These are phyloP conservation scores for Cephus pulcher DNA, from an alignment of 2,888 invertebrate species.

Conservation along the genomic window DNA sequence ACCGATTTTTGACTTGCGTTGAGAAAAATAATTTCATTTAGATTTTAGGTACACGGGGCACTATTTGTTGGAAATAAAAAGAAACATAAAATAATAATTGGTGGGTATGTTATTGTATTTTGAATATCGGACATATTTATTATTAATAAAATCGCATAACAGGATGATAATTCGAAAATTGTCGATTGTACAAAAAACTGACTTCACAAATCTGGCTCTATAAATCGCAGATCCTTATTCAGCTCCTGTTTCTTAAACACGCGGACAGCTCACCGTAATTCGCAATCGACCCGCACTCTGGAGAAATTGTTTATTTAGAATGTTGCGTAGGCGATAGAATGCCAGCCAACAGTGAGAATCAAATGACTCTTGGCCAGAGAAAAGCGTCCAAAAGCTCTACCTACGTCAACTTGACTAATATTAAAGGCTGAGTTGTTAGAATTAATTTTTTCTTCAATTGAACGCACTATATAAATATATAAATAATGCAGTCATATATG, in stretches of 20 bases:
- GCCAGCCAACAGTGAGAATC: not conserved
- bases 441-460: not conserved
- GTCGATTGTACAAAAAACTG: not conserved
- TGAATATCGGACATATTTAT: no score
- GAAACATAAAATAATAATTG: not conserved
- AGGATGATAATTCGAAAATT: not conserved
- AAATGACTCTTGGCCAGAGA: not conserved
- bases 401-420: not conserved
- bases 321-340: conserved; percentile 12
- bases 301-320: conserved; percentile 20
- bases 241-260: not conserved
- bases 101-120: not conserved
- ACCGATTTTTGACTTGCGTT: not conserved
- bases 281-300: not conserved
- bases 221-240: not conserved
- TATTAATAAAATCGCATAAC: not conserved
- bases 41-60: not conserved
- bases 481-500: not conserved
- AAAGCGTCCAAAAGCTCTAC: not conserved
- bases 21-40: not conserved
- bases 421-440: not conserved
- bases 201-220: not conserved
- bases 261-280: not conserved
- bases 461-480: not conserved
- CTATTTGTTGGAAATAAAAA: not conserved